Conservation (phyloP, 2,113 vertebrate genomes). For the Furnarius figulus region DNA sequence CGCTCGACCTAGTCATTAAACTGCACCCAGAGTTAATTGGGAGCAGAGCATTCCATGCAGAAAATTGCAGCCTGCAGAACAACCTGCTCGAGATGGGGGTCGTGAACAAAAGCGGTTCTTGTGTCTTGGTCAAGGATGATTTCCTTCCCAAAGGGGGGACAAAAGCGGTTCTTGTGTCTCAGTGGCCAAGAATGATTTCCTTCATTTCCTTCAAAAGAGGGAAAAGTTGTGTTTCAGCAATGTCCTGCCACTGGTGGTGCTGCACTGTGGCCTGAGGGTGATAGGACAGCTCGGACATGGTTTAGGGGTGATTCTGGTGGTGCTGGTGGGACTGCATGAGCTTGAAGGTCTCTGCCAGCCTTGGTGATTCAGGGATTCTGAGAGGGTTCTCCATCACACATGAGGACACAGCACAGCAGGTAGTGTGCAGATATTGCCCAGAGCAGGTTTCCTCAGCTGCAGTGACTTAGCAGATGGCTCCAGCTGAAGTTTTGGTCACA, state of each 20-base stretch:
- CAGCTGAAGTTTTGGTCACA: not conserved
- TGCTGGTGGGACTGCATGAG: not conserved
- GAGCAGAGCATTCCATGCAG: not conserved
- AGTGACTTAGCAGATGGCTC: rapidly evolving
- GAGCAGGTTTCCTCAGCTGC: not conserved
- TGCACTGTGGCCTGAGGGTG: rapidly evolving
- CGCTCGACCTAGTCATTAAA: not conserved
- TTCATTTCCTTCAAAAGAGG: not conserved
- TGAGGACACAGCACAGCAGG: rapidly evolving
- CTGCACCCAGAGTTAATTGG: not conserved
- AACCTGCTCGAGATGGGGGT: rapidly evolving
- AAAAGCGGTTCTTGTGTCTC: not conserved
- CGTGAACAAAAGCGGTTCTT: not conserved
- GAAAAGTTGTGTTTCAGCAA: not conserved
- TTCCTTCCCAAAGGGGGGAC: not conserved
- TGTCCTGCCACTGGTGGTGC: not conserved
- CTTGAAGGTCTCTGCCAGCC: not conserved
- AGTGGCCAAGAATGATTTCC: not conserved
- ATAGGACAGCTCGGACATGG: rapidly evolving
- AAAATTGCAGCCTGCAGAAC: not conserved
- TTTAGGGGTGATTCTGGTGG: not conserved
- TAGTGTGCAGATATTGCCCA: not conserved
- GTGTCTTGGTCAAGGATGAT: not conserved
- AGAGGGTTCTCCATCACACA: not conserved
- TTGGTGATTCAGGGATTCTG: not conserved